A percentile compares a stretch with the other conserved stretches of the same genome.
Evolutionary conservation across 2,113 vertebrate genomes (phyloP).

Genomic region (Actenoides lindsayi): DNA sequence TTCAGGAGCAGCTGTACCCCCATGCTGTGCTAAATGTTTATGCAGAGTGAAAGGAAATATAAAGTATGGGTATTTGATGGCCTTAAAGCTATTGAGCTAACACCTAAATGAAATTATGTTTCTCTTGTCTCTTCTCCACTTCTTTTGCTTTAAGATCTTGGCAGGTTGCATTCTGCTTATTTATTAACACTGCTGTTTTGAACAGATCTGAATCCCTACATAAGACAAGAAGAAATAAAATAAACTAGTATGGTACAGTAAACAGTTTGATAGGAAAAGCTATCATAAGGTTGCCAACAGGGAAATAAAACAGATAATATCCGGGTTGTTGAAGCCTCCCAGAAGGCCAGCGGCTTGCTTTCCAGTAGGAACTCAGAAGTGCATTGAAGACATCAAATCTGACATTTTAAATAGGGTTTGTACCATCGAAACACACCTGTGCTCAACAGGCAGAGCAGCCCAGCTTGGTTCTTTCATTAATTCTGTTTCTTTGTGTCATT

Average conservation of each 20-base stretch:
- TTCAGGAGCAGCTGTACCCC: background rate
- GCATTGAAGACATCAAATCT: slow-evolving; percentile 31
- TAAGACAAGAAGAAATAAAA: slow-evolving; percentile 3
- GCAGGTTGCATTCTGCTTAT: background rate
- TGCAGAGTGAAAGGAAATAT: background rate
- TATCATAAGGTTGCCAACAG: background rate
- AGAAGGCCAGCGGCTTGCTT: slow-evolving; percentile 13
- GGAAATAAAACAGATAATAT: slow-evolving; percentile 28
- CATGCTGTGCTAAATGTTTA: background rate
- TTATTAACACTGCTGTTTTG: background rate
- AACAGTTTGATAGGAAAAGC: background rate
- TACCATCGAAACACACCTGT: slow-evolving; percentile 15
- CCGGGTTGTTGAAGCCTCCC: background rate
- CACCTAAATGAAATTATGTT: background rate
- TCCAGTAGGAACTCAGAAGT: background rate
- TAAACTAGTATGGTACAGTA: background rate
- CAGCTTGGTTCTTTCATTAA: slow-evolving; percentile 12
- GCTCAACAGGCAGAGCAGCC: background rate
- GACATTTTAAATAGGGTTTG: slow-evolving; percentile 32
- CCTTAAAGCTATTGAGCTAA: background rate
- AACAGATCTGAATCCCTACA: background rate
- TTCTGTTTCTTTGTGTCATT: background rate
- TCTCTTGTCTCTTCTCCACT: background rate
- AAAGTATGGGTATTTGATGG: background rate
- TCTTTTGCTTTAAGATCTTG: slow-evolving; percentile 15